Evolutionary conservation across 1,140 invertebrate species (phyloP).

Genomic region (Choristoneura fumiferana): DNA sequence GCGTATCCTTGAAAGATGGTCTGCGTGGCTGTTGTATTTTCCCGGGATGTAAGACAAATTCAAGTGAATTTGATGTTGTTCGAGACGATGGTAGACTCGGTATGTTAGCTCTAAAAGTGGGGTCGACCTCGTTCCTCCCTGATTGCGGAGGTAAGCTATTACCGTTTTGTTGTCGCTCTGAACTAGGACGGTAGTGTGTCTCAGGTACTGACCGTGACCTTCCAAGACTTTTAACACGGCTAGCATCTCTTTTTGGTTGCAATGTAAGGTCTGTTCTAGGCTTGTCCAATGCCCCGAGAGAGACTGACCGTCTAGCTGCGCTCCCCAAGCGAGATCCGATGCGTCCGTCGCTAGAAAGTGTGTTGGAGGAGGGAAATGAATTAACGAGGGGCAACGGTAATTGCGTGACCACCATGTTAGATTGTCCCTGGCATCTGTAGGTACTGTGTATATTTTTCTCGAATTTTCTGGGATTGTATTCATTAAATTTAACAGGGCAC

Average conservation of each 20-base stretch:
- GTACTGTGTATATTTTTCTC: not conserved
- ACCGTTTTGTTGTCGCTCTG: conserved; percentile 55
- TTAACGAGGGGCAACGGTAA: conserved; percentile 21
- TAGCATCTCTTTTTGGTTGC: conserved; percentile 47
- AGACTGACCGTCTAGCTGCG: conserved; percentile 31
- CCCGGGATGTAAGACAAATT: conserved; percentile 37
- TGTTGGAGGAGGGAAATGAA: conserved; percentile 24
- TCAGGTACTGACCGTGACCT: conserved; percentile 21
- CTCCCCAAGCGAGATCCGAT: conserved; percentile 41
- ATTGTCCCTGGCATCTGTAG: not conserved
- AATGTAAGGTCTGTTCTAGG: conserved; percentile 33
- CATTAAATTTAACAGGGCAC: conserved; percentile 2
- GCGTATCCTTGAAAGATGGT: conserved; percentile 38
- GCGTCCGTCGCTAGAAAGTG: conserved; percentile 44
- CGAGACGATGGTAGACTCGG: conserved; percentile 34
- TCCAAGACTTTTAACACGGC: conserved; percentile 36
- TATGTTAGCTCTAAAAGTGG: conserved; percentile 39
- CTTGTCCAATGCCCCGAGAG: conserved; percentile 30
- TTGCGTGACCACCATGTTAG: conserved; percentile 23
- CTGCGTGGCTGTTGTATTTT: conserved; percentile 44
- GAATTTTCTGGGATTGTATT: not conserved
- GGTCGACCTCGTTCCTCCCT: conserved; percentile 50
- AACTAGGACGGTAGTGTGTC: conserved; percentile 28
- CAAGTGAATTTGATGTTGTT: conserved; percentile 34
- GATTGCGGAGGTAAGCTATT: conserved; percentile 46